These are phyloP conservation scores for Hipparchia semele DNA, from an alignment of 2,888 invertebrate genomes.

Conservation along the genomic window DNA sequence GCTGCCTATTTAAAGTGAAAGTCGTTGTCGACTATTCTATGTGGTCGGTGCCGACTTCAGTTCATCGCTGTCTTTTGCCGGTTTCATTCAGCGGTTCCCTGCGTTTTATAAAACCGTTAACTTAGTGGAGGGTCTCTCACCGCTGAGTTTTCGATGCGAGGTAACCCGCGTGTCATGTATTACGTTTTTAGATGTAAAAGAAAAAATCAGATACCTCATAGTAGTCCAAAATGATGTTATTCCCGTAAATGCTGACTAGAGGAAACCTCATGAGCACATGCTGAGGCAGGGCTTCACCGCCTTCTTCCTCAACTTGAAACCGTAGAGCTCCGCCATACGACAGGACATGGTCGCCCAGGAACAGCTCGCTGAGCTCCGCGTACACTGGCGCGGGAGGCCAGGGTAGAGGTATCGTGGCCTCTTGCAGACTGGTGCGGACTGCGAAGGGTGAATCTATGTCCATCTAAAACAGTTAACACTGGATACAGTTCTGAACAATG, in stretches of 20 bases:
- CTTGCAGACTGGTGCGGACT: slow-evolving; percentile 66
- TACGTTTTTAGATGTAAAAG: no score
- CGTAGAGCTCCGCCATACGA: slow-evolving; percentile 96
- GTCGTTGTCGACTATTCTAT: no score
- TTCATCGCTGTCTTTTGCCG: no score
- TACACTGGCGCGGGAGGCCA: slow-evolving; percentile 87
- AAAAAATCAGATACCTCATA: slow-evolving; percentile 69
- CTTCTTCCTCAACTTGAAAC: slow-evolving; percentile 88
- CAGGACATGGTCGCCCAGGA: slow-evolving; percentile 93
- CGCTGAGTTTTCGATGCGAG: no score
- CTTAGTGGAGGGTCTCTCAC: no score
- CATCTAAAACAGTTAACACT: slow-evolving; percentile 50
- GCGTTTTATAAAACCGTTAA: no score
- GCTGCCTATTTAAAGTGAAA: no score
- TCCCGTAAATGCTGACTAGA: slow-evolving; percentile 91
- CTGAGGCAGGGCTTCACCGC: slow-evolving; percentile 80
- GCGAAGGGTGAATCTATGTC: slow-evolving; percentile 69
- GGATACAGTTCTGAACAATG: not conserved
- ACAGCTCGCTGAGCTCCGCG: slow-evolving; percentile 90
- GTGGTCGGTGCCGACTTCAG: no score
- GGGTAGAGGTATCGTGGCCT: slow-evolving; percentile 68
- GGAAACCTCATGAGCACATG: slow-evolving; percentile 87
- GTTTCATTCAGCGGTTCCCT: no score
- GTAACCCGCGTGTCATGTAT: no score
- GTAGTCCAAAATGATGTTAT: slow-evolving; percentile 90